Evolutionary conservation across 2,113 vertebrate species (phyloP), one percentile per base, ranked within the genome.

Genomic region (Neodon shergylaensis): DNA sequence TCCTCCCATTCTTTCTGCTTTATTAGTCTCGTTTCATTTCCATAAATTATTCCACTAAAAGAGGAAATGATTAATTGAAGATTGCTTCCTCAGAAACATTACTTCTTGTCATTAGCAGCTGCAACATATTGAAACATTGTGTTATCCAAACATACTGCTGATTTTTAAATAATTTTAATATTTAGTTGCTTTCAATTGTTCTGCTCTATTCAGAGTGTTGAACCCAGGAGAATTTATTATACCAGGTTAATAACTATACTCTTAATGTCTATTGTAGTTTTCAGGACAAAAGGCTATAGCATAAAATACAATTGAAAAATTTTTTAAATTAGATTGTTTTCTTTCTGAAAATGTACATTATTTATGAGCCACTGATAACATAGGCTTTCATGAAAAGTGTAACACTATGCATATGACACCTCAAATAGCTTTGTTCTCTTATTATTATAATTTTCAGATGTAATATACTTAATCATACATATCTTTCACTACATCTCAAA

Each of bases 41-140:
- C 98, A 98, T 99, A 98, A 99, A 98, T 98, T 98, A 98, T 98
- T 94, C 95, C 79, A 93, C 95, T 98, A 98, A 97, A 97, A 97
- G 95, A 98, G 98, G 98, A 98, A 98, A 98, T 98, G 97, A 98
- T 98, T 98, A 98, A 98, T 98, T 98, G 98, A 98, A 98, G 96
- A 98, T 98, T 96, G 77, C 98, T 99, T 99, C 98, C 98, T 98
- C 97, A 98, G 97, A 98, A 98, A 98, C 97, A 97, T 98, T 98
- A 98, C 97, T 98, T 97, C 95, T 98, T 96, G 95, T 98, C 98
- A 98, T 98, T 98, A 99, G 98, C 97, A 98, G 94, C 97, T 97
- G 97, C 93, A 97, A 94, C 97, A 97, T 98, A 98, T 96, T 97
- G 92, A 96, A 97, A 66, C 94, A 96, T 94, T 94, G 88, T 97